These are phyloP conservation scores for Hylyphantes graminicola DNA, from an alignment of 1,140 invertebrate genomes.

Conservation along the genomic window DNA sequence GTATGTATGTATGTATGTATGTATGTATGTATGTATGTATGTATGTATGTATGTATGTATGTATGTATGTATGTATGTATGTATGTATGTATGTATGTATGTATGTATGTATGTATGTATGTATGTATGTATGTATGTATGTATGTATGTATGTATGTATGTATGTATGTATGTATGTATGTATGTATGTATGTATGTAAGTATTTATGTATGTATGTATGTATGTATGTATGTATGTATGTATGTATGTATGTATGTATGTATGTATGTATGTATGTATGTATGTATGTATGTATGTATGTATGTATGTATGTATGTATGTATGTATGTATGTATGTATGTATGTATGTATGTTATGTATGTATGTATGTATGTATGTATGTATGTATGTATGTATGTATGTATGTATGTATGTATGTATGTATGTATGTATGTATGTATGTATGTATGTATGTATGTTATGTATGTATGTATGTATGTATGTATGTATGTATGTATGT, in stretches of 20 bases:
- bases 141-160: no score
- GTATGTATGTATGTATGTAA: not conserved
- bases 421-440: not conserved
- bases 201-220: not conserved
- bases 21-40: not conserved
- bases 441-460: no score
- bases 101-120: not conserved
- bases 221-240: constrained; percentile 1
- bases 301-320: not conserved
- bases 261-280: not conserved
- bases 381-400: not conserved
- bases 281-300: constrained; percentile 1
- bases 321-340: not conserved
- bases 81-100: not conserved
- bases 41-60: not conserved
- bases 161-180: not conserved
- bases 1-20: not conserved
- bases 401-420: not conserved
- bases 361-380: not conserved
- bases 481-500: no score
- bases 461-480: no score
- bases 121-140: not conserved
- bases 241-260: not conserved
- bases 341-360: no score
- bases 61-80: not conserved